phyloP scores from a whole-genome alignment of 2,113 vertebrate species.

The Neopipo cinnamomea region DNA sequence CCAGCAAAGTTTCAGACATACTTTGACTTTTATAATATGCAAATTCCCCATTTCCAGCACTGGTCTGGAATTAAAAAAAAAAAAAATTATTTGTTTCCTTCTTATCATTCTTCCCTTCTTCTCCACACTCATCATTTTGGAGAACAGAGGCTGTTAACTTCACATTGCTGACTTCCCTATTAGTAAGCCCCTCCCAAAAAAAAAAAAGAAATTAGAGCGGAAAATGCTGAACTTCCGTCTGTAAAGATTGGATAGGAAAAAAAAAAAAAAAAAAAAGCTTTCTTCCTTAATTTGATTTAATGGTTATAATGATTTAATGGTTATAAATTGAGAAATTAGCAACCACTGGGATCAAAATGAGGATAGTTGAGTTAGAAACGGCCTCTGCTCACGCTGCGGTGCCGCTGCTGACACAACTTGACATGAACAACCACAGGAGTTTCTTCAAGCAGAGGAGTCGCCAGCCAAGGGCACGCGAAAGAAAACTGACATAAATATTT shows the following conservation, averaged over 20 bases:
- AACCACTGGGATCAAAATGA: not conserved
- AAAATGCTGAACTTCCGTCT: not conserved
- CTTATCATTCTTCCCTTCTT: not conserved
- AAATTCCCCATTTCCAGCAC: not conserved
- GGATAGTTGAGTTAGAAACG: not conserved
- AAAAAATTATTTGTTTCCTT: not conserved
- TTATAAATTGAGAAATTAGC: conserved; percentile 12
- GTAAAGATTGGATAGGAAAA: not conserved
- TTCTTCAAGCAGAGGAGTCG: not conserved
- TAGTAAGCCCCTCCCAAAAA: not conserved
- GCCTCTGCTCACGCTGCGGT: not conserved
- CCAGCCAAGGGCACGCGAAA: not conserved
- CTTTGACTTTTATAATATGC: not conserved
- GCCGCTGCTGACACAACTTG: not conserved
- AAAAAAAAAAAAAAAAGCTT: not conserved
- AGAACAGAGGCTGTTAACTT: not conserved
- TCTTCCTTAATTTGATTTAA: conserved; percentile 29
- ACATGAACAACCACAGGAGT: not conserved
- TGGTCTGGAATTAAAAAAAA: not conserved
- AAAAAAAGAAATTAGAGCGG: not conserved
- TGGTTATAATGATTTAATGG: not conserved
- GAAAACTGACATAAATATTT: conserved; percentile 16
- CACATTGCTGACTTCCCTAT: not conserved
- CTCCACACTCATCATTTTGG: not conserved
- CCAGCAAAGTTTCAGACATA: not conserved